Percentiles rank a stretch among this genome's conserved stretches.
Evolutionary conservation across 2,113 vertebrate genomes (phyloP).

Genomic region (Lepus americanus): DNA sequence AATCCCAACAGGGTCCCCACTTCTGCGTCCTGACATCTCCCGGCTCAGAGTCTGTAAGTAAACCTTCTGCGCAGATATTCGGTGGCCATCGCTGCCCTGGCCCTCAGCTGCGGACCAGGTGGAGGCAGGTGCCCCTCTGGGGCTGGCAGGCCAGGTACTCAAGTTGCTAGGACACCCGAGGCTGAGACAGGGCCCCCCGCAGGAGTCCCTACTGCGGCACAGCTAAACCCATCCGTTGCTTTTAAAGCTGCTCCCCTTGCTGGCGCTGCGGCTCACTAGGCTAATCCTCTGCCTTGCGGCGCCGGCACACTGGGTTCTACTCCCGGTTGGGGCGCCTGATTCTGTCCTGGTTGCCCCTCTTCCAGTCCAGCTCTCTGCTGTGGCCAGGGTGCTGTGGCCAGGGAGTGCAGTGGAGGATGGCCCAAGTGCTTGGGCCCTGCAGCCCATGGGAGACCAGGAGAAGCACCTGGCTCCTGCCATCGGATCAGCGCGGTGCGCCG

Average conservation of each 20-base stretch:
- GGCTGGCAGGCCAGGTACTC: not conserved
- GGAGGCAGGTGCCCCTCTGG: not conserved
- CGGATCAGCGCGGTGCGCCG: too few relatives aligned
- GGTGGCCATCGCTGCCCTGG: conserved; percentile 22
- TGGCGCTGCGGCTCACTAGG: too few relatives aligned
- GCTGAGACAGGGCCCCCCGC: not conserved
- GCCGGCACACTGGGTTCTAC: too few relatives aligned
- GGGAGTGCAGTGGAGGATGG: too few relatives aligned
- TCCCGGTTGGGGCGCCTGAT: too few relatives aligned
- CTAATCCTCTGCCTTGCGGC: too few relatives aligned
- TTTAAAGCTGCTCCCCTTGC: not conserved
- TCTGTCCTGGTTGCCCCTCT: too few relatives aligned
- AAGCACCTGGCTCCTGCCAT: too few relatives aligned
- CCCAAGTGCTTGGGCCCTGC: too few relatives aligned
- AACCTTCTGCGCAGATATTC: conserved; percentile 50
- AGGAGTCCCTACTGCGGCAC: not conserved
- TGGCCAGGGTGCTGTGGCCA: too few relatives aligned
- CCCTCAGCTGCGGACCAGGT: conserved; percentile 4
- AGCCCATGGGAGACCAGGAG: too few relatives aligned
- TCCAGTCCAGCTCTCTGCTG: too few relatives aligned
- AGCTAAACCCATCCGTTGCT: not conserved
- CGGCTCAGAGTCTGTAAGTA: conserved; percentile 15
- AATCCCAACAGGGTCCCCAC: conserved; percentile 19
- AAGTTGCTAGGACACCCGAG: conserved; percentile 64
- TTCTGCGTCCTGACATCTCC: conserved; percentile 9